Percentiles rank a stretch among this genome's conserved stretches.
phyloP scores from a whole-genome alignment of 2,888 invertebrate genomes.

The Diachrysia chrysitis region DNA sequence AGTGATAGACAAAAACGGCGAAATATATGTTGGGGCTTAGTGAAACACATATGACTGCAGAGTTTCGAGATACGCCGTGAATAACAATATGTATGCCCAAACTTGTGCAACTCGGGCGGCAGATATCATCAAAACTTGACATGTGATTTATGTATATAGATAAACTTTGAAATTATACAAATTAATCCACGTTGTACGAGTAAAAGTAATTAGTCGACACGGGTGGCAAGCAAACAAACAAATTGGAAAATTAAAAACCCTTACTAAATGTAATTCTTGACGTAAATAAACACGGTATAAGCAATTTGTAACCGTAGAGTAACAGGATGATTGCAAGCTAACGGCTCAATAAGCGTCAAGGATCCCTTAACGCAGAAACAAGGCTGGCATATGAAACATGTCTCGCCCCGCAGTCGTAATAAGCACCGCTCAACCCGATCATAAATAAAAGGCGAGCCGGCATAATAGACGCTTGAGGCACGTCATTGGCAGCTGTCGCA shows the following conservation, averaged over 20 bases:
- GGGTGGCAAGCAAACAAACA: slow-evolving; percentile 7
- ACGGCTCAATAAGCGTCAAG: slow-evolving; percentile 79
- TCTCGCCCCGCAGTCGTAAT: slow-evolving; percentile 79
- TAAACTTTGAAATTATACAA: slow-evolving; percentile 67
- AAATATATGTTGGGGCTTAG: slow-evolving; percentile 79
- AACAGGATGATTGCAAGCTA: slow-evolving; percentile 64
- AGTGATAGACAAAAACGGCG: slow-evolving; percentile 83
- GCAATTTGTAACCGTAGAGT: slow-evolving; percentile 51
- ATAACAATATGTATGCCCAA: slow-evolving; percentile 74
- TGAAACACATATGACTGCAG: slow-evolving; percentile 76
- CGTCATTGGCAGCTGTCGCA: slow-evolving; percentile 83
- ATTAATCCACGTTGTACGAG: slow-evolving; percentile 62
- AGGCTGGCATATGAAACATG: slow-evolving; percentile 80
- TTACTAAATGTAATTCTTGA: slow-evolving; percentile 13
- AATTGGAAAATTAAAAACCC: slow-evolving; percentile 27
- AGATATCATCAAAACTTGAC: slow-evolving; percentile 69
- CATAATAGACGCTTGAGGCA: slow-evolving; percentile 78
- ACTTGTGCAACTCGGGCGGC: slow-evolving; percentile 68
- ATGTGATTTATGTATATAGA: slow-evolving; percentile 68
- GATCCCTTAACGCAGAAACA: slow-evolving; percentile 71
- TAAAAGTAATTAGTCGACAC: slow-evolving; percentile 61
- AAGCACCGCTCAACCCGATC: slow-evolving; percentile 83
- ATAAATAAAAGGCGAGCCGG: slow-evolving; percentile 84
- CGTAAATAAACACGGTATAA: slow-evolving; percentile 50
- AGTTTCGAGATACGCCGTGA: slow-evolving; percentile 77